Evolutionary conservation across 2,888 invertebrate genomes (phyloP).

Genomic region (Mactromeris polynyma): DNA sequence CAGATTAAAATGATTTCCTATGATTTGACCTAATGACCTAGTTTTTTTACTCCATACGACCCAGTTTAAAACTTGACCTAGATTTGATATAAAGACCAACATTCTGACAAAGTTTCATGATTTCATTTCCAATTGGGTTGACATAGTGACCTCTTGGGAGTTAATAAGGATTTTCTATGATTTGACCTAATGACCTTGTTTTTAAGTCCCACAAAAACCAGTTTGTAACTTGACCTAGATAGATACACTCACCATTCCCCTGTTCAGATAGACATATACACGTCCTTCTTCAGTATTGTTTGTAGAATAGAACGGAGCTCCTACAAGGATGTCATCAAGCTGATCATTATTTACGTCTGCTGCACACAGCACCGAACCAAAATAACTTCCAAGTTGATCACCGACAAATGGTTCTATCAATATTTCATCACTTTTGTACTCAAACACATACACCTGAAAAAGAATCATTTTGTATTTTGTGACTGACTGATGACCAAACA

Average conservation of each 20-base stretch:
- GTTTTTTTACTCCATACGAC: too few species aligned
- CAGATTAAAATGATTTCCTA: too few species aligned
- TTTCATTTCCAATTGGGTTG: too few species aligned
- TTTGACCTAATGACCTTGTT: too few species aligned
- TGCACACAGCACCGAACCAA: slow-evolving; percentile 90
- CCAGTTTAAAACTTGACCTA: too few species aligned
- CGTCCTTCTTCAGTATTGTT: slow-evolving; percentile 72
- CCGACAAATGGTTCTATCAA: slow-evolving; percentile 55
- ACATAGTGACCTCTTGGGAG: too few species aligned
- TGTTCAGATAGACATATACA: slow-evolving; percentile 73
- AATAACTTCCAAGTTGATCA: slow-evolving; percentile 88
- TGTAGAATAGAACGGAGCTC: slow-evolving; percentile 88
- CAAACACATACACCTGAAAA: slow-evolving; percentile 63
- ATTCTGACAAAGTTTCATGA: too few species aligned
- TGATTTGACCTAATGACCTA: too few species aligned
- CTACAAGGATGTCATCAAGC: slow-evolving; percentile 90
- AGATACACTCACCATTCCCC: slow-evolving; percentile 66
- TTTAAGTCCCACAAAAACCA: too few species aligned
- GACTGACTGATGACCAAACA: background rate
- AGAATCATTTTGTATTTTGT: background rate
- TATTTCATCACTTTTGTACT: slow-evolving; percentile 56
- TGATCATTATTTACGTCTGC: slow-evolving; percentile 90
- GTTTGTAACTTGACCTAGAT: too few species aligned
- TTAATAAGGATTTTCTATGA: too few species aligned
- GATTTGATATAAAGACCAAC: too few species aligned